Evolutionary conservation across 2,888 invertebrate species (phyloP), one percentile per base, ranked within the genome.

Genomic region (Oeneis ivallda): DNA sequence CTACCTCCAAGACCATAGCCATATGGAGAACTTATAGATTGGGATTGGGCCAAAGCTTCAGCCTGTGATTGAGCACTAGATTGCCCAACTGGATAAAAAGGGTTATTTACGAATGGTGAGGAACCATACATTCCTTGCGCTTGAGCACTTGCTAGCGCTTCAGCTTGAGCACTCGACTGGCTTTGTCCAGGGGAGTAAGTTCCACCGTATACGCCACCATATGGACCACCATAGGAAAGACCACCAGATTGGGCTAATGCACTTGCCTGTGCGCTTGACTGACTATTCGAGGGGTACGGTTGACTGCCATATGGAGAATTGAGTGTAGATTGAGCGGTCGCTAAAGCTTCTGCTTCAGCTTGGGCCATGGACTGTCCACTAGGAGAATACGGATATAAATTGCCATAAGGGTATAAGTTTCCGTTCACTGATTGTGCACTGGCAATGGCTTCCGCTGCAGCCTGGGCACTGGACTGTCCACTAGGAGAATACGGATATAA

Each of bases 31-130:
- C 34, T 37, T 34, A 53, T n/a, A 3, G 45, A 47, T 45, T 52
- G 59, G 1, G 60, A 39, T 53, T 69, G 66, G 11, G 64, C 65
- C n/a, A 64, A 15, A 8, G 64, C 53, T 56, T 65, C 57, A 39
- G 67, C 64, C n/a, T 66, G 66, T 39, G 60, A 49, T 39, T 64
- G 61, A 15, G 66, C 53, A 39, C 8, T 39, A 19, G 49, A 37
- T 26, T 61, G 52, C 0, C 37, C 19, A 49, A 1, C n/a, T 39
- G 19, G 10, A n/a, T 19, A 19, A 5, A n/a, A 50, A 15, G 49
- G 57, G 50, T 41, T 50, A 10, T 2, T 26, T 5, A 57, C 63
- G 49, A 26, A 49, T 32, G 37, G 49, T 15, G 32, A 32, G 15
- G 11, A n/a, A 49, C 52, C 39, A 11, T 32, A 11, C 11, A 2